phyloP scores from a whole-genome alignment of 2,113 vertebrate genomes.

The Syrmaticus mikado region DNA sequence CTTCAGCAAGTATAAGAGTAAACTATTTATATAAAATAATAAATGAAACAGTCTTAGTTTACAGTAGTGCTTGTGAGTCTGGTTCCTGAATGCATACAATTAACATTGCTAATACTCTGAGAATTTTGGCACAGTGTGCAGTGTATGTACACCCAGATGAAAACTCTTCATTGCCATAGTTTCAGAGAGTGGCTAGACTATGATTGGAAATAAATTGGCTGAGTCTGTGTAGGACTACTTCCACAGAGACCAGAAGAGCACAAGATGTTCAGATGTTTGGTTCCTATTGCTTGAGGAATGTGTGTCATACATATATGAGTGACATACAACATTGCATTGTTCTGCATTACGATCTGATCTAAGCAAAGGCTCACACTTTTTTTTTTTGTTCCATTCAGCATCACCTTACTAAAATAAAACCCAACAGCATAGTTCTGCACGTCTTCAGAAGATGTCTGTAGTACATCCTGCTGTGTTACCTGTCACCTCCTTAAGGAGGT shows the following conservation, averaged over 20 bases:
- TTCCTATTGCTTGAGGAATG: background rate
- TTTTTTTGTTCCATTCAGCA: background rate
- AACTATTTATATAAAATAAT: constrained; percentile 69
- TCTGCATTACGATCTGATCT: background rate
- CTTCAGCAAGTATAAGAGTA: constrained; percentile 60
- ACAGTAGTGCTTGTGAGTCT: constrained; percentile 36
- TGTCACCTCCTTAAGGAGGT: background rate
- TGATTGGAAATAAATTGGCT: background rate
- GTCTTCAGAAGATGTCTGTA: background rate
- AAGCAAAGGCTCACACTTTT: background rate
- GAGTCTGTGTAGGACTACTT: background rate
- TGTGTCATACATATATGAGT: background rate
- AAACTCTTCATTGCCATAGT: constrained; percentile 28
- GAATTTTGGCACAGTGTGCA: constrained; percentile 29
- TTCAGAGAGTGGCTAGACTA: background rate
- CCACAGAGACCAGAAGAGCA: background rate
- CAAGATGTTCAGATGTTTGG: background rate
- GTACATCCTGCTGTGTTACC: background rate
- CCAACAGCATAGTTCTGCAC: background rate
- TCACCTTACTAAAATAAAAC: background rate
- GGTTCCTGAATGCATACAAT: constrained; percentile 50
- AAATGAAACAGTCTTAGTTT: constrained; percentile 59
- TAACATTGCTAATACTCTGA: constrained; percentile 57
- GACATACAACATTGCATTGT: background rate
- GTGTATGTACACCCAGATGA: background rate